Evolutionary conservation across 2,113 vertebrate species (phyloP), one percentile per base, ranked within the genome.

Genomic region (Talpa occidentalis): DNA sequence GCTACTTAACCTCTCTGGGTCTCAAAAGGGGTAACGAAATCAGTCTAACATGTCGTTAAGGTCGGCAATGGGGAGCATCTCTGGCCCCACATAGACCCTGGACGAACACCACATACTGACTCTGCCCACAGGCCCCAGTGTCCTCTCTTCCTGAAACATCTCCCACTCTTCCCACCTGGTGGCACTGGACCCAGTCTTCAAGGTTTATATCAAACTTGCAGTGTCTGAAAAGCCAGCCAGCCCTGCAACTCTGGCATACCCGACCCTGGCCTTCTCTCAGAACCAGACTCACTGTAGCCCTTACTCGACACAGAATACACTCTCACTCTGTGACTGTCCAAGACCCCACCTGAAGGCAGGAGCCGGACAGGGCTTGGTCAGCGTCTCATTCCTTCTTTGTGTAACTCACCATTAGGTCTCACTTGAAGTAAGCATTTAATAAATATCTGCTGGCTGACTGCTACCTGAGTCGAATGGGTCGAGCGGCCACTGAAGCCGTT

Each of bases 201-300:
- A 79, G 56, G 85, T 86, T 49, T 64, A 92, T 86, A 86, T 89
- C 66, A 86, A 95, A 87, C 80, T 56, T 49, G 40, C 52, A 89
- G 86, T 6, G 59, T 93, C 74, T 42, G 60, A 70, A 73, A 94
- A 95, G 60, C 42, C 73, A 90, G 82, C 69, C 74, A 64, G 16
- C 10, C 24, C 86, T 47, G n/a, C 42, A 78, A 37, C 35, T 82
- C 69, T 94, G 62, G 69, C 54, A 60, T 47, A 54, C 0, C 8
- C 28, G 56, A 15, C 42, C 42, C 21, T n/a, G 28, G 30, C n/a
- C 24, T 17, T 47, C 40, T 2, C 88, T 92, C 22, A 79, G 37
- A 88, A 72, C 28, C 42, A 44, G 17, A 60, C 2, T 76, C 32
- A 67, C 37, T 40, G 26, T 15, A 67, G 69, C 87, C 44, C 56